Conservation (phyloP, 2,888 invertebrate genomes). For the Limnephilus lunatus region DNA sequence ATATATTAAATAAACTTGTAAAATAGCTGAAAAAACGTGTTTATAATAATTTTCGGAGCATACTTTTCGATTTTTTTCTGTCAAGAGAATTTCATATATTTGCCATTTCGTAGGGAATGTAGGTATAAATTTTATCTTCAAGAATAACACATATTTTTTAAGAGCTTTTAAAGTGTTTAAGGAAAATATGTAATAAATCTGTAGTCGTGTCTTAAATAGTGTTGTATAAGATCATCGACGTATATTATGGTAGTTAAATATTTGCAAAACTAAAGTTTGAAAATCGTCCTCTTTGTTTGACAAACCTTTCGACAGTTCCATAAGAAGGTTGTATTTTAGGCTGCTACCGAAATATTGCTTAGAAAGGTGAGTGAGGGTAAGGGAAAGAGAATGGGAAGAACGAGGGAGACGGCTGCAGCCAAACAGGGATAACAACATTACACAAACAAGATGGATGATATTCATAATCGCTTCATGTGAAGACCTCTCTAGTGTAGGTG, state of each 20-base stretch:
- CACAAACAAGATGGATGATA: conserved; percentile 38
- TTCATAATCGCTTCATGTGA: conserved; percentile 26
- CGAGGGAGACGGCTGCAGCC: conserved; percentile 17
- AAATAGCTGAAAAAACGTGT: too few species aligned
- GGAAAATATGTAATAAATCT: too few species aligned
- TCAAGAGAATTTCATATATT: too few species aligned
- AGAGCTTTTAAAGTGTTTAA: too few species aligned
- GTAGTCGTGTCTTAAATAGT: too few species aligned
- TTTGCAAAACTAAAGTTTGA: not conserved
- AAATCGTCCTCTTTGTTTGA: not conserved
- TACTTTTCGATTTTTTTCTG: too few species aligned
- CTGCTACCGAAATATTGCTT: conserved; percentile 23
- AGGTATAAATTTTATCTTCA: too few species aligned
- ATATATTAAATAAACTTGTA: too few species aligned
- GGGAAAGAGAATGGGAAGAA: not conserved
- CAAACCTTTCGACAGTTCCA: not conserved
- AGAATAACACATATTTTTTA: too few species aligned
- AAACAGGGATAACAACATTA: conserved; percentile 20
- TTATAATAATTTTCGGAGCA: too few species aligned
- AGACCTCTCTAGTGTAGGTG: not conserved
- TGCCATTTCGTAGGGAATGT: too few species aligned
- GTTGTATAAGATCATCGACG: too few species aligned
- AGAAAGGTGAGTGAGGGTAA: not conserved
- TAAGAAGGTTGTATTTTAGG: not conserved
- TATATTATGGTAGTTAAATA: not conserved